Conservation (phyloP, 2,797 vertebrate species). For the Oceanodroma leucorhoa region DNA sequence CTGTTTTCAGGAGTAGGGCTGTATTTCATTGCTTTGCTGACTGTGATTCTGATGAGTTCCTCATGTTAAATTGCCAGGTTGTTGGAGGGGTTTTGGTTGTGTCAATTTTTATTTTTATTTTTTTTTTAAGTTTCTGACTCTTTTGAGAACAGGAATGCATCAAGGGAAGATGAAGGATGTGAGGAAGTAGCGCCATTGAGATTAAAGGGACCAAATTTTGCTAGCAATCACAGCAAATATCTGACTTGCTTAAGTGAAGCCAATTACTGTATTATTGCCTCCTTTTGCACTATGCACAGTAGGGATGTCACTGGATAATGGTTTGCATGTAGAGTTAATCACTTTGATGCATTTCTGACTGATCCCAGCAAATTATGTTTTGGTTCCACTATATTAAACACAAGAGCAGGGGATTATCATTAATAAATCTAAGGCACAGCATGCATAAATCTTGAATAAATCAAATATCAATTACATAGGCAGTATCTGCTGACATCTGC, state of each 20-base stretch:
- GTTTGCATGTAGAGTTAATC: constrained; percentile 89
- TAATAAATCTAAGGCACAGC: constrained; percentile 88
- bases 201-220: constrained; percentile 77
- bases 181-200: constrained; percentile 56
- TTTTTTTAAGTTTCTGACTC: background rate
- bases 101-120: background rate
- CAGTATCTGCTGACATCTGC: constrained; percentile 84
- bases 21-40: background rate
- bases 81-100: background rate
- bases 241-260: constrained; percentile 82
- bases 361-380: constrained; percentile 88
- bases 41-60: background rate
- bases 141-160: constrained; percentile 2
- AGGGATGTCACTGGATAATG: constrained; percentile 86
- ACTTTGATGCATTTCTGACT: constrained; percentile 88
- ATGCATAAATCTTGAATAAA: constrained; percentile 91
- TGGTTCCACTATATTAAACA: constrained; percentile 88
- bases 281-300: constrained; percentile 84
- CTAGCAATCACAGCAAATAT: constrained; percentile 80
- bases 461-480: constrained; percentile 89
- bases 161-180: constrained; percentile 48
- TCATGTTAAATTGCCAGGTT: background rate
- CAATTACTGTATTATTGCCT: constrained; percentile 86
- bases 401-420: constrained; percentile 86
- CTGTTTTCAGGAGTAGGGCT: background rate